phyloP scores from a whole-genome alignment of 1,140 invertebrate genomes.

The Panagrolaimus sp. region DNA sequence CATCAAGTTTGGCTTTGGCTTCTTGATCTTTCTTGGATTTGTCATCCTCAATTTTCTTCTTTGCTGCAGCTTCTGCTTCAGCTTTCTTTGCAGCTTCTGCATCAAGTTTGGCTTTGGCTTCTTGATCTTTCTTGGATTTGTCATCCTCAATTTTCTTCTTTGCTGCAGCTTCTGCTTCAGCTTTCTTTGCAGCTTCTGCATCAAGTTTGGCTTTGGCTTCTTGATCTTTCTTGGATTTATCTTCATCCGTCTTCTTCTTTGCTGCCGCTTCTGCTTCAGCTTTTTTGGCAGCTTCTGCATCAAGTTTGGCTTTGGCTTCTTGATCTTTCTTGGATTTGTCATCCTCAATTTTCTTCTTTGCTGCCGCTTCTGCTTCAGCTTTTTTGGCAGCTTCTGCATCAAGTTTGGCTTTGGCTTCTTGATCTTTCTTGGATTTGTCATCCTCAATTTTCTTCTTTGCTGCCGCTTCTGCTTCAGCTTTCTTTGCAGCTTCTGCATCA shows the following conservation, averaged over 20 bases:
- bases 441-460: background rate
- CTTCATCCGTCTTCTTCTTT: background rate
- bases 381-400: background rate
- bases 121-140: background rate
- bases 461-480: background rate
- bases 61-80: no score
- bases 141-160: background rate
- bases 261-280: slow-evolving; percentile 11
- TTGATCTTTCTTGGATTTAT: background rate
- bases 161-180: slow-evolving; percentile 8
- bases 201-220: slow-evolving; percentile 7
- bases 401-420: background rate
- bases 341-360: background rate
- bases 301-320: slow-evolving; percentile 7
- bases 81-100: slow-evolving; percentile 4
- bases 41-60: background rate
- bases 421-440: background rate
- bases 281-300: background rate
- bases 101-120: slow-evolving; percentile 1
- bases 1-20: background rate
- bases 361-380: no score
- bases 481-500: background rate
- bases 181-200: background rate
- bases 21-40: background rate
- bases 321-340: background rate